These are phyloP conservation scores for Alcedo quadribrachys DNA, from an alignment of 2,797 vertebrate species.

Conservation along the genomic window DNA sequence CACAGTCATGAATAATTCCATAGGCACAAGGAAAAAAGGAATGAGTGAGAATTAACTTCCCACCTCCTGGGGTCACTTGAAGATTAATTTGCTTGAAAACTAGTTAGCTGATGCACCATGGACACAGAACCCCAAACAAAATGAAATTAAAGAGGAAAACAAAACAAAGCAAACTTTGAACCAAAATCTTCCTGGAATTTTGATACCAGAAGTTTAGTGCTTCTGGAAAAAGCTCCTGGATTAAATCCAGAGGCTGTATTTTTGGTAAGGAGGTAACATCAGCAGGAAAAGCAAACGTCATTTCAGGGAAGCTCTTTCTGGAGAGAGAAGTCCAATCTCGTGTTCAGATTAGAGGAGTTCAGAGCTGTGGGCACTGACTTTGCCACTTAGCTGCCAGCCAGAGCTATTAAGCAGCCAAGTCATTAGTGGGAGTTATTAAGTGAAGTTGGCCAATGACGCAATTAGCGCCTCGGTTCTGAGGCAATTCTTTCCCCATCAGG, in stretches of 20 bases:
- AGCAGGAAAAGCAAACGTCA: background rate
- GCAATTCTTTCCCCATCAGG: background rate
- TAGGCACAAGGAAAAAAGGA: slow-evolving; percentile 12
- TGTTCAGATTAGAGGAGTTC: background rate
- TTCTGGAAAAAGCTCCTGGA: background rate
- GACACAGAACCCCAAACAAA: background rate
- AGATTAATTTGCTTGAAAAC: slow-evolving; percentile 61
- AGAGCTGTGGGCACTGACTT: background rate
- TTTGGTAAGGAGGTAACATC: background rate
- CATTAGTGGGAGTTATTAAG: background rate
- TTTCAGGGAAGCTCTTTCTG: background rate
- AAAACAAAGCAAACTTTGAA: background rate
- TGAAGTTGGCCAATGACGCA: background rate
- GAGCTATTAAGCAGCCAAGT: background rate
- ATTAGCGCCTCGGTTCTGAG: background rate
- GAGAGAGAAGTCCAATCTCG: background rate
- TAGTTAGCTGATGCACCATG: slow-evolving; percentile 27
- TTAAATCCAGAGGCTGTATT: background rate
- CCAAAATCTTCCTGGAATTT: background rate
- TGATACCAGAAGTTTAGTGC: background rate
- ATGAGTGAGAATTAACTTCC: slow-evolving; percentile 35
- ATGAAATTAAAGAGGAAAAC: background rate
- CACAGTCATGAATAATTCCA: slow-evolving; percentile 51
- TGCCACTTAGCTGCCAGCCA: background rate
- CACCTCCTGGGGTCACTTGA: slow-evolving; percentile 27